These are phyloP conservation scores for Trissoscelio sp. DNA, from an alignment of 2,888 invertebrate genomes.

Conservation along the genomic window DNA sequence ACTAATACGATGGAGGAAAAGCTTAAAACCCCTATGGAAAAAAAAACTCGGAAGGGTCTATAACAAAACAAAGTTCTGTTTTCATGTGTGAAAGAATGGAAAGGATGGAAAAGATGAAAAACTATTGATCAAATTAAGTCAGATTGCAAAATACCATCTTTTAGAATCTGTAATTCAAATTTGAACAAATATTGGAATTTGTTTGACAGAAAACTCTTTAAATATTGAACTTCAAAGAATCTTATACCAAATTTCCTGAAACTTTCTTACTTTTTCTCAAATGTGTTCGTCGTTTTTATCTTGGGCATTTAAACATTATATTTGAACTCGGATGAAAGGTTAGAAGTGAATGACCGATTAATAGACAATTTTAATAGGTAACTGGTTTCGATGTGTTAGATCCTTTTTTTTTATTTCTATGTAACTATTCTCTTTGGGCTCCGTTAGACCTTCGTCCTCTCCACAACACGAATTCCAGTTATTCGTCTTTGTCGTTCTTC, in stretches of 20 bases:
- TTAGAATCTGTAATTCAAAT: too few relatives aligned
- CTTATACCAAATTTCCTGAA: too few relatives aligned
- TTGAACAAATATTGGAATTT: too few relatives aligned
- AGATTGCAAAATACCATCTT: too few relatives aligned
- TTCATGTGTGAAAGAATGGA: too few relatives aligned
- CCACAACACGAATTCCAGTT: constrained; percentile 53
- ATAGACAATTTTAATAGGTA: constrained; percentile 43
- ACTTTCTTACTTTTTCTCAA: too few relatives aligned
- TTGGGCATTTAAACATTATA: constrained; percentile 21
- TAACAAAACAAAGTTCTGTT: too few relatives aligned
- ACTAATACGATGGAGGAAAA: not conserved
- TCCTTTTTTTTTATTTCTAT: constrained; percentile 48
- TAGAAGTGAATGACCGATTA: constrained; percentile 48
- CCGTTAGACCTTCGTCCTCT: constrained; percentile 46
- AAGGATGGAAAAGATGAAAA: too few relatives aligned
- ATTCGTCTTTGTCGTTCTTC: constrained; percentile 38
- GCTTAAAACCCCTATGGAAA: not conserved
- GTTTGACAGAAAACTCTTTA: too few relatives aligned
- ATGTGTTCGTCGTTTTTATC: not conserved
- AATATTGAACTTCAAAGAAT: too few relatives aligned
- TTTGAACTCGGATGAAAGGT: constrained; percentile 17
- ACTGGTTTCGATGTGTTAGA: constrained; percentile 49
- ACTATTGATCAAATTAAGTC: too few relatives aligned
- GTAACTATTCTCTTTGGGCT: constrained; percentile 47
- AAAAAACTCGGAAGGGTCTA: too few relatives aligned